These are phyloP conservation scores for Dipodomys spectabilis DNA, from an alignment of 2,113 vertebrate genomes.

Conservation along the genomic window DNA sequence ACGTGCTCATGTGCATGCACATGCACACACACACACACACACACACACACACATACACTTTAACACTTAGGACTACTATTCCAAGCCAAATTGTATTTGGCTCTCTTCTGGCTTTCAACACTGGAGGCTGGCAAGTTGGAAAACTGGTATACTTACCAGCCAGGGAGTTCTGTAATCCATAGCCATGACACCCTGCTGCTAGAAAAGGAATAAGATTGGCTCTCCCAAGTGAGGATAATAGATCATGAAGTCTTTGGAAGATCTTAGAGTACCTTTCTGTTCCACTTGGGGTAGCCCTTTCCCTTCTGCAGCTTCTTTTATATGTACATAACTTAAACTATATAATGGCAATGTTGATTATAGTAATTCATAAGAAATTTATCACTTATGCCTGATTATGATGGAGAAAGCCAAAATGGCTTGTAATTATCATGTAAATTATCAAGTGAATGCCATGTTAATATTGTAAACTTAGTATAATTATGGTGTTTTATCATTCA, in stretches of 20 bases:
- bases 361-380: conserved; percentile 54
- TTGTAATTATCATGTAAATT: conserved; percentile 37
- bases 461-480: conserved; percentile 51
- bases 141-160: conserved; percentile 57
- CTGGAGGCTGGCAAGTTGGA: conserved; percentile 61
- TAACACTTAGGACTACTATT: conserved; percentile 59
- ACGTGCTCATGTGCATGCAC: no score
- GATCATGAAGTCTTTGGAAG: conserved; percentile 32
- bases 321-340: conserved; percentile 44
- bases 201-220: conserved; percentile 31
- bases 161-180: conserved; percentile 53
- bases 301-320: conserved; percentile 10
- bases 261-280: conserved; percentile 16
- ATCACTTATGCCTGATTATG: conserved; percentile 26
- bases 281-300: neutral
- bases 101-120: conserved; percentile 58
- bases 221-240: conserved; percentile 15
- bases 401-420: conserved; percentile 29
- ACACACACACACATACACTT: neutral
- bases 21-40: neutral
- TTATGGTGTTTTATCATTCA: conserved; percentile 45
- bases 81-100: conserved; percentile 66
- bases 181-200: neutral
- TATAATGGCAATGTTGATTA: conserved; percentile 30
- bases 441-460: conserved; percentile 49